Evolutionary conservation across 1,140 invertebrate species (phyloP).

Genomic region (Armadillidium nasatum): DNA sequence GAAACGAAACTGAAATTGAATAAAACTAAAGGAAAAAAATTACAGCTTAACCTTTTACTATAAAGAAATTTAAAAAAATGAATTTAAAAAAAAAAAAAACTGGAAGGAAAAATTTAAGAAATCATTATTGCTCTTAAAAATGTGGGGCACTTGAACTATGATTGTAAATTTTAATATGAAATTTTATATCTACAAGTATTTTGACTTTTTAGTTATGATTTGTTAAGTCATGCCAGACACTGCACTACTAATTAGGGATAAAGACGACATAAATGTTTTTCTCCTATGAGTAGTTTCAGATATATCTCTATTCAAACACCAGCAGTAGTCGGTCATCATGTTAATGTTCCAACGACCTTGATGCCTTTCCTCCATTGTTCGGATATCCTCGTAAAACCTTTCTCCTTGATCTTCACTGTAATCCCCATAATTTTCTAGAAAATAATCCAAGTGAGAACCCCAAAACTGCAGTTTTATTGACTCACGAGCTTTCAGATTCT

Average conservation of each 20-base stretch:
- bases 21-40: too few relatives aligned
- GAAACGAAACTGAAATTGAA: too few relatives aligned
- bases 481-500: constrained; percentile 14
- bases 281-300: too few relatives aligned
- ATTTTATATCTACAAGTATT: background rate
- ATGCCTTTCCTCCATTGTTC: constrained; percentile 30
- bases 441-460: constrained; percentile 29
- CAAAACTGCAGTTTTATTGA: constrained; percentile 17
- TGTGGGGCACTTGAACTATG: background rate
- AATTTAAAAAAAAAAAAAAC: too few relatives aligned
- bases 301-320: background rate
- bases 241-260: too few relatives aligned
- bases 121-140: too few relatives aligned
- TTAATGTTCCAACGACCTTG: constrained; percentile 28
- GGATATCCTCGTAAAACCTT: constrained; percentile 40
- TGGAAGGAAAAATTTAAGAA: too few relatives aligned
- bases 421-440: constrained; percentile 34
- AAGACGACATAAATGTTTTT: too few relatives aligned
- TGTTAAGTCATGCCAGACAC: too few relatives aligned
- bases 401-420: constrained; percentile 40
- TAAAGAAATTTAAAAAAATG: too few relatives aligned
- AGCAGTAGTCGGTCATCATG: constrained; percentile 9
- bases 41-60: too few relatives aligned
- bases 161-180: background rate
- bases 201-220: background rate